Conservation (phyloP, 2,888 invertebrate species). For the Melikaiella ostensackeni region DNA sequence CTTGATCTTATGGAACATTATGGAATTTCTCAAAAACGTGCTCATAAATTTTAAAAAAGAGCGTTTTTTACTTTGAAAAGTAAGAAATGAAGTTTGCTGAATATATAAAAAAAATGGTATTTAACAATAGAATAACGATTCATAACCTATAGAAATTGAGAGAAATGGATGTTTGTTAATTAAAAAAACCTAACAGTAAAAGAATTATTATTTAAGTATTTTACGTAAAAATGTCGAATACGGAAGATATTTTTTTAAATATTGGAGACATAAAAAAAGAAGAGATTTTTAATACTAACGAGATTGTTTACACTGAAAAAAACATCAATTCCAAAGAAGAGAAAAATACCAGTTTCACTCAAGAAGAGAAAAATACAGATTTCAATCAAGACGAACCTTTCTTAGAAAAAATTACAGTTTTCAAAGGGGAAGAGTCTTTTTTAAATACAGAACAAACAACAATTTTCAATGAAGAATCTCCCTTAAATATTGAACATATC, state of each 20-base stretch:
- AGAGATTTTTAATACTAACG: no score
- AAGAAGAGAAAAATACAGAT: background rate
- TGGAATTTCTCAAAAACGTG: no score
- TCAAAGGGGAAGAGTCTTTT: background rate
- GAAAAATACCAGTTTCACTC: background rate
- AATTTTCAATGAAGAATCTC: background rate
- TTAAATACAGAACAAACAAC: background rate
- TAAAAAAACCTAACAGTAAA: background rate
- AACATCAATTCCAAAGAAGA: no score
- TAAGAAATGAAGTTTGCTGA: constrained; percentile 42
- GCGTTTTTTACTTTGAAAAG: constrained; percentile 6
- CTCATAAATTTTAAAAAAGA: no score
- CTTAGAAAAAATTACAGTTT: background rate
- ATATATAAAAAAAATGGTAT: constrained; percentile 41
- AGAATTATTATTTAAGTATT: background rate
- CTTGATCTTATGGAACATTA: no score
- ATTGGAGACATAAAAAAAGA: background rate
- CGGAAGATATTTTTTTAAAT: background rate
- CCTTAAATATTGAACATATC: constrained; percentile 35
- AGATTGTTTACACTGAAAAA: no score
- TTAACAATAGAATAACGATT: constrained; percentile 43
- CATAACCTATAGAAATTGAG: background rate
- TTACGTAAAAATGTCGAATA: background rate
- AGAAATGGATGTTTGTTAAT: background rate
- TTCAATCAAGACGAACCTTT: background rate